phyloP scores from a whole-genome alignment of 2,797 vertebrate genomes.

The Manis crassicaudata region DNA sequence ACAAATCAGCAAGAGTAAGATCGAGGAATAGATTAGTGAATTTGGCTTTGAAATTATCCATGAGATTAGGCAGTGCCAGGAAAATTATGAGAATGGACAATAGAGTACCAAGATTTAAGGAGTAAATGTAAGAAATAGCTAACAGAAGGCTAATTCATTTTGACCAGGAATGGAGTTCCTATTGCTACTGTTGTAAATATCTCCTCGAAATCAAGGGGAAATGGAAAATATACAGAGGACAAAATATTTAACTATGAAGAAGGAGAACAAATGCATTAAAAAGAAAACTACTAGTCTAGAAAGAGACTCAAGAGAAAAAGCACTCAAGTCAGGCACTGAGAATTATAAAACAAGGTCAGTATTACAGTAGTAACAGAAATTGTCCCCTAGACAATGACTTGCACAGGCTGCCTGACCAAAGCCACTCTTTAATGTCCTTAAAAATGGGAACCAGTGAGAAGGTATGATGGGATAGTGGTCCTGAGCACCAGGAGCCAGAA shows the following conservation, averaged over 20 bases:
- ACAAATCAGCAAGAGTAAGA: neutral
- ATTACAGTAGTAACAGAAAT: neutral
- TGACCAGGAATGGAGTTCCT: neutral
- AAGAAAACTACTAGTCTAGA: neutral
- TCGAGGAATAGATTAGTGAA: neutral
- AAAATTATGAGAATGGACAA: neutral
- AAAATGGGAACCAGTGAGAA: neutral
- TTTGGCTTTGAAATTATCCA: slow-evolving; percentile 33
- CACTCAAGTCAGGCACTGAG: neutral
- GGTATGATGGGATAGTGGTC: neutral
- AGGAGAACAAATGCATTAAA: neutral
- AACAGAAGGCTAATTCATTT: neutral
- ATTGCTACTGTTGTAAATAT: neutral
- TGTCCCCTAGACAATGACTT: neutral
- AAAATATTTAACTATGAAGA: neutral
- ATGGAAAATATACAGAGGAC: neutral
- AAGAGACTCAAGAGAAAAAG: neutral
- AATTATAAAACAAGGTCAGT: neutral
- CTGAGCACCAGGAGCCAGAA: neutral
- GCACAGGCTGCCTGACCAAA: neutral
- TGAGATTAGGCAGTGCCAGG: neutral
- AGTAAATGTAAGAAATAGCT: neutral
- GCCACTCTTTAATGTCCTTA: neutral
- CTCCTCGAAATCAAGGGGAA: neutral
- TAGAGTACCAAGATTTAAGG: neutral